A percentile compares a stretch with the other conserved stretches of the same genome.
Conservation (phyloP, 2,113 vertebrate species). For the Hippolais icterina region DNA sequence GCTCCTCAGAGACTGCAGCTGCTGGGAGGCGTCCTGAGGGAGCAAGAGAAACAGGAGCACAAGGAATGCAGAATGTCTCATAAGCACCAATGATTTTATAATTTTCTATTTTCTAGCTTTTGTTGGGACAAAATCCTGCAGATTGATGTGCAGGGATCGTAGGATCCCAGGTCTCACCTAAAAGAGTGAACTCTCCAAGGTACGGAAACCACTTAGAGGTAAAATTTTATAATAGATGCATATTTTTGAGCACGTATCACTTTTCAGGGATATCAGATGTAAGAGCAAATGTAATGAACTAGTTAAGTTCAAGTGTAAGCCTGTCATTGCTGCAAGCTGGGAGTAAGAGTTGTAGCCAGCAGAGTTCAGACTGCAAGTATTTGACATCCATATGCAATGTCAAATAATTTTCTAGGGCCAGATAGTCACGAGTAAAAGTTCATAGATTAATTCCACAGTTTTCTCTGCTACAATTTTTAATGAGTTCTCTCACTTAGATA, state of each 20-base stretch:
- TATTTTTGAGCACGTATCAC: neutral
- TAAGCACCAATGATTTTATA: neutral
- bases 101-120: neutral
- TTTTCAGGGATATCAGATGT: neutral
- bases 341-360: neutral
- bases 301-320: neutral
- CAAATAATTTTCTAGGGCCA: conserved; percentile 43
- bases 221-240: neutral
- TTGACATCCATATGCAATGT: conserved; percentile 15
- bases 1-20: neutral
- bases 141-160: neutral
- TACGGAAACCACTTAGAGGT: neutral
- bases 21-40: neutral
- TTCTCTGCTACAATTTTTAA: conserved; percentile 4
- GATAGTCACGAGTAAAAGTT: conserved; percentile 34
- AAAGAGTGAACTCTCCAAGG: neutral
- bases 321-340: neutral
- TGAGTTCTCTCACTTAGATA: conserved; percentile 25
- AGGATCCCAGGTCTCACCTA: neutral
- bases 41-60: neutral
- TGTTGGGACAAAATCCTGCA: neutral
- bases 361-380: conserved; percentile 3
- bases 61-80: neutral
- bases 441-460: conserved; percentile 15
- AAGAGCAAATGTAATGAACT: neutral